These are phyloP conservation scores for Aphrophora alni DNA, from an alignment of 2,888 invertebrate genomes.

Conservation along the genomic window DNA sequence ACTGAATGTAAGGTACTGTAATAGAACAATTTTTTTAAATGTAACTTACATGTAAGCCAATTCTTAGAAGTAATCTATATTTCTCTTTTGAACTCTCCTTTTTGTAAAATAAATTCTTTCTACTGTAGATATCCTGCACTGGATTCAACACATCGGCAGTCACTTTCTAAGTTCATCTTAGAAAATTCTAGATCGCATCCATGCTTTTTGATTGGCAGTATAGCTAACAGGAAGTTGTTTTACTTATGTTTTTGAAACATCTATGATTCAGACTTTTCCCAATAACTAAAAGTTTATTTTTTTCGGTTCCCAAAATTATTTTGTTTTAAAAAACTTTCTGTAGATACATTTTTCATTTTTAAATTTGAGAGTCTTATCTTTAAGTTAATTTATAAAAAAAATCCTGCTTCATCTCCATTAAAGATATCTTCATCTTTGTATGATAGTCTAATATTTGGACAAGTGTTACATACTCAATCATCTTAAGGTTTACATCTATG, in stretches of 20 bases:
- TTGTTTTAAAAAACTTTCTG: no score
- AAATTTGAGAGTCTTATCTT: slow-evolving; percentile 49
- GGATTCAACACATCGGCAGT: no score
- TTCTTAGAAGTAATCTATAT: no score
- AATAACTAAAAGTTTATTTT: slow-evolving; percentile 53
- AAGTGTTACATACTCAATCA: background rate
- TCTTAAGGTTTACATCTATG: background rate
- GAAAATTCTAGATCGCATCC: slow-evolving; percentile 16
- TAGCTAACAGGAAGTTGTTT: slow-evolving; percentile 9
- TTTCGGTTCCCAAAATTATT: slow-evolving; percentile 54
- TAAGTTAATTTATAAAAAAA: slow-evolving; percentile 48
- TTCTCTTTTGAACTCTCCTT: no score
- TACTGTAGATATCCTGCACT: no score
- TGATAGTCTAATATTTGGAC: background rate
- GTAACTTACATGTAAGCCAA: no score
- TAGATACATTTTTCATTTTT: slow-evolving; percentile 50
- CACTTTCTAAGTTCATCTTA: slow-evolving; percentile 45
- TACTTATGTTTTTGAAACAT: slow-evolving; percentile 35
- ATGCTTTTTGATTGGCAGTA: no score
- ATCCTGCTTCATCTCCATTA: slow-evolving; percentile 50
- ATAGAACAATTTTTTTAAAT: no score
- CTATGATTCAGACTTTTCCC: no score
- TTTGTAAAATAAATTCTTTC: no score
- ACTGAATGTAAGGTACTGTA: no score
- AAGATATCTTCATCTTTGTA: slow-evolving; percentile 46